A percentile compares a stretch with the other conserved stretches of the same genome.
phyloP scores from a whole-genome alignment of 92 coral and sea anemone species.

The Parazoanthus darwini region DNA sequence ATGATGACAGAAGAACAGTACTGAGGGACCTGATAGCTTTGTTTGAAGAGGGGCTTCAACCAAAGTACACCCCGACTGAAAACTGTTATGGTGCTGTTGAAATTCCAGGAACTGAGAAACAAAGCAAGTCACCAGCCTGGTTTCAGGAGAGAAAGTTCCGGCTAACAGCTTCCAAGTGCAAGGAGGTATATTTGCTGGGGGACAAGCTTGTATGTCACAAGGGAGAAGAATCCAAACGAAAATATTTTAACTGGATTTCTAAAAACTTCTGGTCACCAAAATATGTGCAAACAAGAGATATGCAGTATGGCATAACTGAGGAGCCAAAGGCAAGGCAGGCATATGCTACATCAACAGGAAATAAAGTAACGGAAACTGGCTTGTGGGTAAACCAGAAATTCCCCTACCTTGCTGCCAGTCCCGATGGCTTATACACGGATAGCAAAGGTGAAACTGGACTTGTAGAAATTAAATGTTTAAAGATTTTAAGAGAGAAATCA shows the following conservation, averaged over 20 bases:
- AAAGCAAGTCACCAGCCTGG: slow-evolving; percentile 39
- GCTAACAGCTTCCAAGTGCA: slow-evolving; percentile 44
- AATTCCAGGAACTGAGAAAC: slow-evolving; percentile 26
- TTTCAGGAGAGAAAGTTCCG: slow-evolving; percentile 21
- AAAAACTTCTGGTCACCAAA: slow-evolving; percentile 45
- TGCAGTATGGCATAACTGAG: slow-evolving; percentile 12
- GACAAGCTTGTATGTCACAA: slow-evolving; percentile 21
- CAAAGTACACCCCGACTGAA: neutral
- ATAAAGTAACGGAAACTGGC: slow-evolving; percentile 41
- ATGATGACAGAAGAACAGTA: neutral
- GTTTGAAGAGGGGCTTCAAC: slow-evolving; percentile 18
- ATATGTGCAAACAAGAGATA: slow-evolving; percentile 17
- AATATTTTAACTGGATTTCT: slow-evolving; percentile 37
- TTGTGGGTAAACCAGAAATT: slow-evolving; percentile 43
- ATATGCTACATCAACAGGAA: slow-evolving; percentile 36
- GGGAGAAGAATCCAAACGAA: slow-evolving; percentile 3
- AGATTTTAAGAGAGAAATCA: slow-evolving; percentile 43
- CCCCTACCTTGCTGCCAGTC: slow-evolving; percentile 46
- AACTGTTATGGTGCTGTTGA: slow-evolving; percentile 30
- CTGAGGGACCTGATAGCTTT: slow-evolving; percentile 18
- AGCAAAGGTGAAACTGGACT: slow-evolving; percentile 21
- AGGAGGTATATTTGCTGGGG: slow-evolving; percentile 19
- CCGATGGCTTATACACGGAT: slow-evolving; percentile 1
- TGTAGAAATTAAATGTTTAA: slow-evolving; percentile 51
- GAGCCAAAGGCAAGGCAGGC: slow-evolving; percentile 47